Evolutionary conservation across 2,113 vertebrate genomes (phyloP), one percentile per base, ranked within the genome.

Genomic region (Bos indicus): DNA sequence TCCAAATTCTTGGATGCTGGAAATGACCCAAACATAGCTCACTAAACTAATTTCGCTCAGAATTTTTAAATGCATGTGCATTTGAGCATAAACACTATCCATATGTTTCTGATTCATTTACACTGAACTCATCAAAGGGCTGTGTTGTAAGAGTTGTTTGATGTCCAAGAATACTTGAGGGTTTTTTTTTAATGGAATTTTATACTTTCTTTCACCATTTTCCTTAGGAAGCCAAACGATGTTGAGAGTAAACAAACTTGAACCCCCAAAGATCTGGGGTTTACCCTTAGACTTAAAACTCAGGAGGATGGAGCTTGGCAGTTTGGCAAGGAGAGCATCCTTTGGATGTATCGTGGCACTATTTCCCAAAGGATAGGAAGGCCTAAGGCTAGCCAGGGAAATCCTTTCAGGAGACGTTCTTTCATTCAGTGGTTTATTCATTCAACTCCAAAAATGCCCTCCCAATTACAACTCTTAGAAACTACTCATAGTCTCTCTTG

Each of bases 101-200:
- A 98, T 97, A 96, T 97, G 98, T 98, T 98, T 98, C 96, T 97
- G 97, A 98, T 98, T 98, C 97, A 96, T 98, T 98, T 97, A 98
- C 96, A 92, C 96, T 84, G 95, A 97, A 96, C 89, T 97, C 97
- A 97, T 97, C 97, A 98, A 98, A 98, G 83, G 86, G 21, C 57
- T 97, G 94, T 98, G 96, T 95, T 97, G 80, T 93, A 96, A 97
- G 93, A 95, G 62, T 93, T 96, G 95, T 98, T 97, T 98, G 97
- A 98, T 97, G 97, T 97, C 97, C 89, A 94, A 97, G 92, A 97
- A 97, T 95, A 98, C 87, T 98, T 97, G 96, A 97, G 83, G 88
- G 25, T 89, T 97, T 86, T 94, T 97, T 95, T 94, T 91, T n/a
- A 1, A 92, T 56, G 93, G 93, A 98, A 98, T 97, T 98, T 98